These are phyloP conservation scores for Manduca sexta DNA, from an alignment of 1,140 invertebrate genomes.

Conservation along the genomic window DNA sequence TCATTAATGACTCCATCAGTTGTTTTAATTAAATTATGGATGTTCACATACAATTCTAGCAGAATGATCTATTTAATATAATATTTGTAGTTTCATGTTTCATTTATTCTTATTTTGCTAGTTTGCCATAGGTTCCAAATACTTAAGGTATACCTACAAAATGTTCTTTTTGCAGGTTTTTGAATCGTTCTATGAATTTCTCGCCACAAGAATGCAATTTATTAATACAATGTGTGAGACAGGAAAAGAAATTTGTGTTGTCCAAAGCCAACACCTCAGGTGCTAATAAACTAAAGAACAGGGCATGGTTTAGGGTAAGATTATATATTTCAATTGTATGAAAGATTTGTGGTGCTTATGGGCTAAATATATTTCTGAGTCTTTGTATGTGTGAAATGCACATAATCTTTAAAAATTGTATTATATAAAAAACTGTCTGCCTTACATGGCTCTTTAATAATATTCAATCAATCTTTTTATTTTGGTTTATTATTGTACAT, in stretches of 20 bases:
- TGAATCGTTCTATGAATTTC: conserved; percentile 43
- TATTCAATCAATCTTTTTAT: too few species aligned
- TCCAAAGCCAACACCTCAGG: conserved; percentile 18
- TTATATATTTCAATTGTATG: neutral
- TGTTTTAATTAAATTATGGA: too few species aligned
- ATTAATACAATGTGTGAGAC: conserved; percentile 51
- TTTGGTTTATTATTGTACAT: too few species aligned
- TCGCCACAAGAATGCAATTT: conserved; percentile 45
- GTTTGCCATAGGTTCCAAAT: neutral
- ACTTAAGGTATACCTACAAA: neutral
- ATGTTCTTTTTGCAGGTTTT: neutral
- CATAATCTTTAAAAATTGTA: too few species aligned
- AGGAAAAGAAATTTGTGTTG: conserved; percentile 45
- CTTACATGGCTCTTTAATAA: too few species aligned
- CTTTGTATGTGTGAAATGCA: too few species aligned
- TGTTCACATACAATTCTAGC: too few species aligned
- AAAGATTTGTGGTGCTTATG: neutral
- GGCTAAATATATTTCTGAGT: too few species aligned
- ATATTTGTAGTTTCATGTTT: too few species aligned
- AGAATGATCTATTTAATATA: too few species aligned
- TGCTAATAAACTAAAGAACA: conserved; percentile 34
- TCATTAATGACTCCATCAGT: too few species aligned
- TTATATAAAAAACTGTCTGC: too few species aligned
- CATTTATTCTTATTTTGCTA: neutral
- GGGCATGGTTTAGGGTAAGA: conserved; percentile 51